Base-by-base conservation (phyloP, 2,797 vertebrate genomes). In the Nothura maculosa region DNA sequence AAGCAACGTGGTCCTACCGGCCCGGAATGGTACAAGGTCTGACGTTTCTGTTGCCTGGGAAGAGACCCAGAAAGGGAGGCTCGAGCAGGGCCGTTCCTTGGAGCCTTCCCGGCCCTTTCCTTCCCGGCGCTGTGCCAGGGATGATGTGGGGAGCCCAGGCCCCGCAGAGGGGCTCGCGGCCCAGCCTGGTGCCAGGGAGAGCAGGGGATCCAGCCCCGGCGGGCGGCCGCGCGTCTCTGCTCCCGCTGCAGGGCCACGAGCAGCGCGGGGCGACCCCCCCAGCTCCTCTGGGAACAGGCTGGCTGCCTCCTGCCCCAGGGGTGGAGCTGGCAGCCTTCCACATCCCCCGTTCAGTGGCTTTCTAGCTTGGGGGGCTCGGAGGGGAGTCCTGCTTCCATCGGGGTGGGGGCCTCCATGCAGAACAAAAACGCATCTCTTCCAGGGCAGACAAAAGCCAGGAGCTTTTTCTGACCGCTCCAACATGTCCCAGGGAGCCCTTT, bases 241-340 rank as follows among this genome's bases (percentile, higher is more conserved):
- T 20, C 54, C 20, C 52, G 18, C 28, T 11, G 11, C 17, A 19
- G 52, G 28, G 30, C 19, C 28, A 17, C 30, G 52, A 48, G 47
- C 11, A 48, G 47, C 47, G 12, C 6, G 13, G 48, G 48, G 48
- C 7, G 54, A 54, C 52, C 52, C 52, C n/a, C n/a, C n/a, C n/a
- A n/a, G n/a, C n/a, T 55, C 30, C 54, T 20, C 30, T 77, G 43
- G 74, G 83, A 48, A 81, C 47, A 72, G 80, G 88, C 70, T 1
- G 1, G 50, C 85, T 73, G 50, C 58, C 15, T 14, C 54, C 78
- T 10, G 4, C 62, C 84, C 74, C 4, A 0, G 78, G 50, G 54
- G 24, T 42, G 62, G 21, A 9, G 45, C 57, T 52, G 73, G 12
- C 22, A 47, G 55, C 0, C 0, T 55, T 78, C 1, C 0, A 15